These are phyloP conservation scores for Athalia rosae DNA, from an alignment of 2,888 invertebrate species.

Conservation along the genomic window DNA sequence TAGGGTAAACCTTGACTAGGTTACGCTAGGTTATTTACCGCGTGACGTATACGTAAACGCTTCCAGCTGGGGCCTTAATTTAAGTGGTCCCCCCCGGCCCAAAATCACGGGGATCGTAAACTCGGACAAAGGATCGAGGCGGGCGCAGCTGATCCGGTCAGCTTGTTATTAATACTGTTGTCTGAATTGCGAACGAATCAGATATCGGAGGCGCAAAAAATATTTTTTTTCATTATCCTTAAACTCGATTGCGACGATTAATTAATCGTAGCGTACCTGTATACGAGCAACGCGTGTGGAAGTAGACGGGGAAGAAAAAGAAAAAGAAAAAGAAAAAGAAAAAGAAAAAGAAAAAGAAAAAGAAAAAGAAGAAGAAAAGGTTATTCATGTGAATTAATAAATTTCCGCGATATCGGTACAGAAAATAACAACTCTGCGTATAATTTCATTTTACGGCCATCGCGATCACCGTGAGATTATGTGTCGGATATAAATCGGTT, in stretches of 20 bases:
- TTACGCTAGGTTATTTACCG: slow-evolving; percentile 37
- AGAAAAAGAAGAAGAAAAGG: neutral
- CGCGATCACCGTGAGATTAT: slow-evolving; percentile 1
- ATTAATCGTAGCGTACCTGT: no score
- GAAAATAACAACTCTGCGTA: no score
- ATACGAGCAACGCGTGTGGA: no score
- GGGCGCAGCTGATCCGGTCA: neutral
- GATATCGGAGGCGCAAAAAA: neutral
- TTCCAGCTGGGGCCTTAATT: slow-evolving; percentile 28
- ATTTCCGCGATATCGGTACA: no score
- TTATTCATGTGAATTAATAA: neutral
- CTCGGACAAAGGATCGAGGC: slow-evolving; percentile 39
- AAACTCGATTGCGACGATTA: no score
- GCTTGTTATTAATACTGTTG: neutral
- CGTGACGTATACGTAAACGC: slow-evolving; percentile 25
- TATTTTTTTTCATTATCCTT: no score
- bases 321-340: no score
- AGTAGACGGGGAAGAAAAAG: no score
- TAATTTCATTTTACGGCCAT: slow-evolving; percentile 20
- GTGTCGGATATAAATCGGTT: slow-evolving; percentile 29
- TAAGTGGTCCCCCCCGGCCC: neutral
- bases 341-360: neutral
- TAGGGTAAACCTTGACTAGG: slow-evolving; percentile 23
- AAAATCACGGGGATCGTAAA: slow-evolving; percentile 13
- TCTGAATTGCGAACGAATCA: neutral